Conservation (phyloP, 1,140 invertebrate genomes). For the Helicoverpa armigera region DNA sequence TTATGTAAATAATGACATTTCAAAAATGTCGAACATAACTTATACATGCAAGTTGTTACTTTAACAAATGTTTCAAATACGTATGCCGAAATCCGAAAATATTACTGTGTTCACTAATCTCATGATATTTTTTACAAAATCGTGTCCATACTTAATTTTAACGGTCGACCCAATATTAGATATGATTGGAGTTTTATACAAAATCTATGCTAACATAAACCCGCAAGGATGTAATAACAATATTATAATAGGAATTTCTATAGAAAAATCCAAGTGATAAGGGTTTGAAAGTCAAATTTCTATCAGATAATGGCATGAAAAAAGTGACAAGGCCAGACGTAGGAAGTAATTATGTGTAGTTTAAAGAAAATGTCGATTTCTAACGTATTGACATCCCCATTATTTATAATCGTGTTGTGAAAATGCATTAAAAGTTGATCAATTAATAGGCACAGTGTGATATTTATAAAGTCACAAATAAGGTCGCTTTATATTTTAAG, state of each 20-base stretch:
- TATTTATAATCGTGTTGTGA: background rate
- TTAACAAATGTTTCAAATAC: too few species aligned
- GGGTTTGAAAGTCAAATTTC: constrained; percentile 60
- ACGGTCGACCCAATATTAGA: background rate
- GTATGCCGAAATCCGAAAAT: too few species aligned
- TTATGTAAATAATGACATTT: too few species aligned
- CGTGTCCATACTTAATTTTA: background rate
- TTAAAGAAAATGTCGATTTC: constrained; percentile 26
- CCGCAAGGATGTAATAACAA: constrained; percentile 36
- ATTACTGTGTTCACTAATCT: too few species aligned
- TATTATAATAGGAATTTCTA: constrained; percentile 38
- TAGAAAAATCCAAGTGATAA: constrained; percentile 52
- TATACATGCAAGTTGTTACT: too few species aligned
- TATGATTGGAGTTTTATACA: constrained; percentile 11
- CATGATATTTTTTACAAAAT: background rate
- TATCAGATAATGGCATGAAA: constrained; percentile 49
- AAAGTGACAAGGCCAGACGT: constrained; percentile 39
- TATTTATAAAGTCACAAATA: too few species aligned
- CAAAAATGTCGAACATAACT: too few species aligned
- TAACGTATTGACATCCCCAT: background rate
- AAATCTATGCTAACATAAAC: constrained; percentile 27
- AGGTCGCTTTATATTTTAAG: too few species aligned
- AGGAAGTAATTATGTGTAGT: constrained; percentile 38
- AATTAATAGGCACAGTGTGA: too few species aligned
- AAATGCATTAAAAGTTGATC: too few species aligned